Base-by-base conservation (phyloP, 2,113 vertebrate genomes). In the Tylochromis polylepis region DNA sequence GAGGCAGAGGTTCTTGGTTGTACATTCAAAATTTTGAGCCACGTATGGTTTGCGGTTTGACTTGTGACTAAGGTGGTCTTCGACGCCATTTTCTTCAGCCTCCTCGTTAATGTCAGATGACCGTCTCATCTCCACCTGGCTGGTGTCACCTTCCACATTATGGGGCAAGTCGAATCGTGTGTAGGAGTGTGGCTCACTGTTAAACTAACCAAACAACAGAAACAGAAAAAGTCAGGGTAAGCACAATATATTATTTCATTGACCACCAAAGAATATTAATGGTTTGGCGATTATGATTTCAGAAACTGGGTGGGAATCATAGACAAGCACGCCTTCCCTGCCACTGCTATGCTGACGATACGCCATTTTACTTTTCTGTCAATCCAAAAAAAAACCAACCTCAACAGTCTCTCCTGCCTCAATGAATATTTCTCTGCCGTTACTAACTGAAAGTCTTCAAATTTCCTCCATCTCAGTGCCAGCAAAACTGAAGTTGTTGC, bases 101-200 rank as follows among this genome's bases (percentile, higher is more conserved):
- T 99, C 98, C 72, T 99, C 98, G 5, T 98, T 98, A 81, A 94
- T 87, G 62, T 97, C 95, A 0, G 96, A 90, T 0, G 98, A 96
- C 49, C 98, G 94, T 58, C 98, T 99, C 98, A 99, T 99, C 93
- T 99, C 99, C 92, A 99, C 98, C 0, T 98, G 98, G 92, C 98
- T 99, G 93, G 94, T 97, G 84, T 98, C 98, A 1, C 98, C 98
- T 55, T 99, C 98, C 8, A 95, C 97, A 90, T 99, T 98, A 36
- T 97, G 97, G 55, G 98, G 97, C 82, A 99, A 87, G 94, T 97
- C 98, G 94, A 99, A 99, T 41, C 98, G 98, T 0, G 98, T 99
- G 67, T 99, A 99, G 0, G 98, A 98, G 15, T 97, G 95, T 0
- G 97, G 97, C 84, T 98, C 98, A 0, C 96, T 97, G 15, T 97